Evolutionary conservation across 2,797 vertebrate species (phyloP), one percentile per base, ranked within the genome.

Genomic region (Ctenopoma multispine): DNA sequence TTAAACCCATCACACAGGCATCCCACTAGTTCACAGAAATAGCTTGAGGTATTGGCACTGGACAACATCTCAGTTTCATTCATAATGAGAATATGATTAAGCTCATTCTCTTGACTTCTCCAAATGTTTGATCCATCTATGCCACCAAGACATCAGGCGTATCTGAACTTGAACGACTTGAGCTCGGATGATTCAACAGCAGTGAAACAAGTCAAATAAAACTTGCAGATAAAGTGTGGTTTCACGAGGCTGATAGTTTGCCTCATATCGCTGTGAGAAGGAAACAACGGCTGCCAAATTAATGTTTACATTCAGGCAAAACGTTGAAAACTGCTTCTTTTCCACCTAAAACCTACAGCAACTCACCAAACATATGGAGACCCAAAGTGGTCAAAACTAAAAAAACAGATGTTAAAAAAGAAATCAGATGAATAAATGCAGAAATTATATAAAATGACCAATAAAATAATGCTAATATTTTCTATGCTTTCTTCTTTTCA

Each of bases 1-100:
- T 60, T 80, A 43, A 77, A 87, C 64, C 73, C 75, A 77, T 66
- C 41, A 64, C 48, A 43, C 74, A 75, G 64, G 55, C 20, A 36
- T 77, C 58, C 66, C 29, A 76, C 50, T 21, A 29, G 57, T 61
- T 72, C 67, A 78, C 58, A 81, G 78, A 75, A 65, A 82, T 47
- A 48, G 60, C 64, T 80, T 0, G 57, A 81, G 67, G 81, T 75
- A 82, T 74, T 76, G 40, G 48, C 57, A 63, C 41, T 1, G 27
- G 12, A 40, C 40, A 5, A 41, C 40, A 14, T 41, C 53, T 62
- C 11, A 29, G 36, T 60, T 55, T 63, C 27, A 63, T 51, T 70
- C 29, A 69, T 38, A 61, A 73, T 48, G 34, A 12, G 13, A 13
- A 36, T 14, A 43, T 0, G 0, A 40, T 29, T 46, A 6, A 44